phyloP scores from a whole-genome alignment of 2,888 invertebrate genomes.

The Pyrrhosoma nymphula region DNA sequence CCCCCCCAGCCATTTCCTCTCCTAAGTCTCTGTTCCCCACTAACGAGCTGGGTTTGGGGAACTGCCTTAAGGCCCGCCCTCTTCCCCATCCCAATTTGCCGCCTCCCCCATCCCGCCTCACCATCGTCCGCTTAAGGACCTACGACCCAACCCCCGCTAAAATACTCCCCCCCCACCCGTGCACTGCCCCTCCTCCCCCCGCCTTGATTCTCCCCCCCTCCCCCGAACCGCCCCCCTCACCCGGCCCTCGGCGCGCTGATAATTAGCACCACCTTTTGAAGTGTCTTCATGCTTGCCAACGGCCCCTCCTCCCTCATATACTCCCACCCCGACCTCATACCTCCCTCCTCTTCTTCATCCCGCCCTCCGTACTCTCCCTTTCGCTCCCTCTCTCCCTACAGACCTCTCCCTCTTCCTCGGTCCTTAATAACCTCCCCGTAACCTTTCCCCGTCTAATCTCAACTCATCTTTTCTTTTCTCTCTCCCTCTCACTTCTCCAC shows the following conservation, averaged over 20 bases:
- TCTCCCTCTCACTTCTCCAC: not conserved
- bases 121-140: constrained; percentile 10
- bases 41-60: constrained; percentile 65
- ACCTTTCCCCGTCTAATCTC: constrained; percentile 27
- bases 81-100: no score
- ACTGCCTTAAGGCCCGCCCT: constrained; percentile 53
- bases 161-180: not conserved
- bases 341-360: not conserved
- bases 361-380: not conserved
- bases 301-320: constrained; percentile 7
- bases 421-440: not conserved
- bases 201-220: not conserved
- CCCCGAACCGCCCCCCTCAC: not conserved
- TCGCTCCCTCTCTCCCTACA: not conserved
- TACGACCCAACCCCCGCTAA: not conserved
- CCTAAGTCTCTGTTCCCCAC: constrained; percentile 60
- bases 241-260: constrained; percentile 49
- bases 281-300: constrained; percentile 66
- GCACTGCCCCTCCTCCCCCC: not conserved
- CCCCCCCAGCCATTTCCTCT: not conserved
- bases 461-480: constrained; percentile 30
- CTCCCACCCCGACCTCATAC: not conserved
- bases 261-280: constrained; percentile 67
- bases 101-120: not conserved
- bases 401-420: not conserved